Percentiles rank a stretch among this genome's conserved stretches.
phyloP scores from a whole-genome alignment of 2,888 invertebrate species.

The Hypselothyrea guttata region DNA sequence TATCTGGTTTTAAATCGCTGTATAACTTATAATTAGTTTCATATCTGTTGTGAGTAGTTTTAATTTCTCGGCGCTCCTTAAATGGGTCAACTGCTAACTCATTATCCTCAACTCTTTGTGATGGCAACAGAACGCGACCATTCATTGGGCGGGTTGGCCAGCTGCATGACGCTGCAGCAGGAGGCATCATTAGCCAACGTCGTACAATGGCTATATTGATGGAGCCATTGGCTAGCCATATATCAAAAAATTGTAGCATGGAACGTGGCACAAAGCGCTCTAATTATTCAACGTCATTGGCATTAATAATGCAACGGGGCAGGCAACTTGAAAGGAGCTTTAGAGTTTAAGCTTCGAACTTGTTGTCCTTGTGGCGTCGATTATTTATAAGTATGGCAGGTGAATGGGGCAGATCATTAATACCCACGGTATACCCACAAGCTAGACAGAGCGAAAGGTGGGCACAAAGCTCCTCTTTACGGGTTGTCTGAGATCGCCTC shows the following conservation, averaged over 20 bases:
- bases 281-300: constrained; percentile 76
- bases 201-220: constrained; percentile 61
- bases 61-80: constrained; percentile 7
- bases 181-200: constrained; percentile 27
- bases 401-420: constrained; percentile 26
- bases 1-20: no score
- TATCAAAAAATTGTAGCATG: constrained; percentile 50
- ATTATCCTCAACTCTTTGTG: constrained; percentile 23
- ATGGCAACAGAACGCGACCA: no score
- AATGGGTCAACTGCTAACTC: constrained; percentile 25
- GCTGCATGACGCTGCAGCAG: constrained; percentile 11
- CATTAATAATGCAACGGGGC: constrained; percentile 63
- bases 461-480: no score
- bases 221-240: constrained; percentile 38
- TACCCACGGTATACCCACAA: constrained; percentile 1
- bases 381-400: constrained; percentile 48
- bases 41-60: no score
- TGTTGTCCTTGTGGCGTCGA: constrained; percentile 31
- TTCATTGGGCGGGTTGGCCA: neutral
- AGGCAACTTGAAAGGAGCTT: neutral
- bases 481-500: constrained; percentile 14
- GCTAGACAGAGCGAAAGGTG: neutral
- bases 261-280: constrained; percentile 35
- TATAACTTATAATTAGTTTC: no score
- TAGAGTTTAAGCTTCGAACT: constrained; percentile 18